Conservation (phyloP, 2,113 vertebrate species). For the Entomyzon cyanotis region DNA sequence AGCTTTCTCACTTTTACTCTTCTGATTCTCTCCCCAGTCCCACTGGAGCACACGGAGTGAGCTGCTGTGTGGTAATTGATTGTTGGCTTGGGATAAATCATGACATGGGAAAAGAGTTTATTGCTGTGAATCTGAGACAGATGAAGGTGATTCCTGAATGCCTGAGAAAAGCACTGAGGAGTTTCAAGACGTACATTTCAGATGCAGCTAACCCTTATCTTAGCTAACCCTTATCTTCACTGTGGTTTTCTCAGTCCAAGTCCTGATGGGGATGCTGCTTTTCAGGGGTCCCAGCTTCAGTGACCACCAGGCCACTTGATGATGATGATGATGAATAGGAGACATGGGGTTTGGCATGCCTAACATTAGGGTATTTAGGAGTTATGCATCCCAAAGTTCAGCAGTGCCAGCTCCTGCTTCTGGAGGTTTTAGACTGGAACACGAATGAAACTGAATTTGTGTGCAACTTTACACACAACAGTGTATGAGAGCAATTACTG, state of each 20-base stretch:
- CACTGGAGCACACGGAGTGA: not conserved
- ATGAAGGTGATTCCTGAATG: not conserved
- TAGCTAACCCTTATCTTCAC: too few relatives aligned
- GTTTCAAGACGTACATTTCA: not conserved
- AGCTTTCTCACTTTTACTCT: not conserved
- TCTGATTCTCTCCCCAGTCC: not conserved
- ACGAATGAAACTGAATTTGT: not conserved
- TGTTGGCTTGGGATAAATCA: not conserved
- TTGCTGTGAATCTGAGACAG: not conserved
- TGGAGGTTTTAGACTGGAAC: not conserved
- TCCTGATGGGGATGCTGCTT: not conserved
- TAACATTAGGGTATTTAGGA: not conserved
- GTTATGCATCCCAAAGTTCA: not conserved
- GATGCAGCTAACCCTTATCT: not conserved
- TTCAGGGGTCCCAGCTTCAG: not conserved
- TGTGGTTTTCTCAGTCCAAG: not conserved
- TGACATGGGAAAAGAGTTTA: not conserved
- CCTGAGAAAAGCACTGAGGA: not conserved
- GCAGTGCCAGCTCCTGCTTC: not conserved
- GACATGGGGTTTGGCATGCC: not conserved
- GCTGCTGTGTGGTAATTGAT: not conserved
- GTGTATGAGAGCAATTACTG: not conserved
- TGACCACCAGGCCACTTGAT: not conserved
- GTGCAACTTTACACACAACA: not conserved
- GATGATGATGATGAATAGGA: too few relatives aligned